A percentile compares a stretch with the other conserved stretches of the same genome.
Conservation (phyloP, 1,140 invertebrate genomes). For the Cryptotermes secundus region DNA sequence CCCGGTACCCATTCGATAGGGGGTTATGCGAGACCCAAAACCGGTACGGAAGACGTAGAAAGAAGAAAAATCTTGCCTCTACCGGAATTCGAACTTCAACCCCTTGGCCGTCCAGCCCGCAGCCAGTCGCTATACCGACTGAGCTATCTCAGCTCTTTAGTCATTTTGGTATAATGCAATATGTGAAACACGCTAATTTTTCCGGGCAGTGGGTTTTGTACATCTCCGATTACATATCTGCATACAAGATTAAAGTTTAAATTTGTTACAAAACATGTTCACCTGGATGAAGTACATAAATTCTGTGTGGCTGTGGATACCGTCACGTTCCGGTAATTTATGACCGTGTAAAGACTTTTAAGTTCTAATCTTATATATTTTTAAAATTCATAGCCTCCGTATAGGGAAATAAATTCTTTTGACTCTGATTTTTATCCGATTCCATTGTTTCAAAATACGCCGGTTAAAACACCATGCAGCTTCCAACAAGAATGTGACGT, state of each 20-base stretch:
- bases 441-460: not conserved
- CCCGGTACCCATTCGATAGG: no score
- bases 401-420: not conserved
- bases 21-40: no score
- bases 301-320: not conserved
- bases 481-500: not conserved
- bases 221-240: not conserved
- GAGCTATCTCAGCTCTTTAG: no score
- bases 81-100: no score
- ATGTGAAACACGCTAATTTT: no score
- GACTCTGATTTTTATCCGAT: not conserved
- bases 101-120: no score
- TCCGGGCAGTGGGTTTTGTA: no score
- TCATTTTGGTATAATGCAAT: no score
- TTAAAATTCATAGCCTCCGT: not conserved
- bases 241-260: not conserved
- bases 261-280: not conserved
- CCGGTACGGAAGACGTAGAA: no score
- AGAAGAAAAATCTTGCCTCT: no score
- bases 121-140: no score
- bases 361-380: not conserved
- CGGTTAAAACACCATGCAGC: not conserved
- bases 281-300: not conserved
- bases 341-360: not conserved
- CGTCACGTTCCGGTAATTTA: not conserved